Evolutionary conservation across 23 tunicate genomes (phyloP), one percentile per base, ranked within the genome.

Genomic region (Halocynthia roretzi): DNA sequence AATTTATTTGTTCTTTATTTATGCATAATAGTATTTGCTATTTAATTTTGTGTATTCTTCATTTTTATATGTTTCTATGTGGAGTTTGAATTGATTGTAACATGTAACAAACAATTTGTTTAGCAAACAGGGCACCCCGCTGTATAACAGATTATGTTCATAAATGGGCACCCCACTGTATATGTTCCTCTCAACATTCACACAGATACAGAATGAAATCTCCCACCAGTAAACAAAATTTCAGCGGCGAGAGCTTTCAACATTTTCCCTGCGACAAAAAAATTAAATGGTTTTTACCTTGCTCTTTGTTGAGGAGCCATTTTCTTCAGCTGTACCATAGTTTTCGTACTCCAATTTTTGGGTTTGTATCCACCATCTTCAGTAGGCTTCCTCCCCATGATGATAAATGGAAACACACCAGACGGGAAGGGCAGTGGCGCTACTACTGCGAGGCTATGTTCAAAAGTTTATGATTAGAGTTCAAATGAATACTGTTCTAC

Each of bases 221-320:
- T 31, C 44, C 44, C 44, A 31, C 40, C 14, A 68, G 40, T 22
- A 1, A 18, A 68, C 72, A 68, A 68, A 72, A 14, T 44, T 11
- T 72, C 44, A 31, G 44, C 44, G 44, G 44, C 4, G 44, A 31
- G 44, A 31, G 44, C 44, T 0, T 31, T 31, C 44, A 0, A 31
- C 4, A 31, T 31, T 31, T 0, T 31, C 44, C 44, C 1, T 31
- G 44, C 44, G 2, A 31, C 44, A 31, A 31, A 31, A 31, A 31
- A 1, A 17, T 5, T 72, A 2, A 56, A 9, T 14, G 8, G 23
- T 2, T 4, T 67, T 14, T 44, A 91, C 97, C 82, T 91, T 61
- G 97, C 89, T 64, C 80, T 70, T 81, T 85, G 76, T 71, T 91
- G 97, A 20, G 86, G 90, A 5, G 86, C 77, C 90, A 91, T 85